Evolutionary conservation across 2,113 vertebrate genomes (phyloP), one percentile per base, ranked within the genome.

Genomic region (Pygoscelis antarcticus): DNA sequence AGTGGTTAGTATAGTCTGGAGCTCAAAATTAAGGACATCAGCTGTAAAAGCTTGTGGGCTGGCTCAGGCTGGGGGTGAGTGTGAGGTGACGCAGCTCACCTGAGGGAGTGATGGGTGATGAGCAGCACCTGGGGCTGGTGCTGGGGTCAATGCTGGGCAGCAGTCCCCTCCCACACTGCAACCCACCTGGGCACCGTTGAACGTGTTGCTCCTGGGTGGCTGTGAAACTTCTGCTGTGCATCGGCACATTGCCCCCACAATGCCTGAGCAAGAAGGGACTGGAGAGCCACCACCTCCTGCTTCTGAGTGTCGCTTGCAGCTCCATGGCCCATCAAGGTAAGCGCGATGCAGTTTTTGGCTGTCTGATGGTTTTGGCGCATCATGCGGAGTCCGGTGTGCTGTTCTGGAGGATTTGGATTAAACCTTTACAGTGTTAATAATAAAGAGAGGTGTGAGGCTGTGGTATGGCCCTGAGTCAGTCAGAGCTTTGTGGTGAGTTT

Each of bases 191-290:
- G 12, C 7, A 12, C 1, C 0, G 0, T 0, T 15, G 20, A 10
- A 30, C 2, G 6, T 10, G 6, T 30, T 42, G 27, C 2, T 85
- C 5, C 6, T 70, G 16, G 42, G 7, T 26, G 6, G 17, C 1
- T 58, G 6, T 38, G 21, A 47, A 16, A 5, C 1, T 89, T 89
- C 3, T 92, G 0, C 7, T 52, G 6, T 7, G 5, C 8, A 30
- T 62, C 2, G 15, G 4, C 7, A 0, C 0, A 0, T 16, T 16
- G 0, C 5, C 0, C 1, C 3, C 0, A 0, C 0, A 3, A 1
- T 6, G 4, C 0, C 20, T 19, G 52, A 36, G 38, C 0, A 3
- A 42, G 16, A 10, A 1, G 2, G 1, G 23, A 5, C 3, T 57
- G 68, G 25, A 36, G 7, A 60, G 1, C 14, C 11, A 7, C 6